phyloP scores from a whole-genome alignment of 2,888 invertebrate species.

The Limulus polyphemus region DNA sequence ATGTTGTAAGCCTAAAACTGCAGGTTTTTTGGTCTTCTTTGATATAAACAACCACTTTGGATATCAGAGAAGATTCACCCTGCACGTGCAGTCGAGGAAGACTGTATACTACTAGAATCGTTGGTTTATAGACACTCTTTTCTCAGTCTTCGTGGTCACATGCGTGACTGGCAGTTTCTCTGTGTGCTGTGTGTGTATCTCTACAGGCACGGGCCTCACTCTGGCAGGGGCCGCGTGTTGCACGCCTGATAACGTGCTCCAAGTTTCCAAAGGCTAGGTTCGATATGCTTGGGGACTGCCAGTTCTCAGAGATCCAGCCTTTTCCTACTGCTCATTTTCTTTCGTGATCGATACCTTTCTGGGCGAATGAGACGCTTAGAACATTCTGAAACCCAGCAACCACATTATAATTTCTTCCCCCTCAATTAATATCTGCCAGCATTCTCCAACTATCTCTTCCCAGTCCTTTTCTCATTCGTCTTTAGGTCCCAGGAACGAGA shows the following conservation, averaged over 20 bases:
- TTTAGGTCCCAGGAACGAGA: not conserved
- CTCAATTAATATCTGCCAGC: conserved; percentile 26
- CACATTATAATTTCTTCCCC: conserved; percentile 26
- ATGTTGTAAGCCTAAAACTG: too few species aligned
- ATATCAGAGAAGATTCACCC: too few species aligned
- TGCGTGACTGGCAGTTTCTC: too few species aligned
- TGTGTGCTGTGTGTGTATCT: too few species aligned
- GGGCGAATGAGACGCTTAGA: conserved; percentile 25
- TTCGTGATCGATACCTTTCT: conserved; percentile 21
- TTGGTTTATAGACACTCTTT: too few species aligned
- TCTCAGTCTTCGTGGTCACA: too few species aligned
- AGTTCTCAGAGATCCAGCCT: conserved; percentile 3
- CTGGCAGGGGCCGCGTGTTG: conserved; percentile 4
- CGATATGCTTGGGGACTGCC: conserved; percentile 1
- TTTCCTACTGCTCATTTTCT: conserved; percentile 22
- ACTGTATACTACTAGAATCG: too few species aligned
- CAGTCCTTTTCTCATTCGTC: not conserved
- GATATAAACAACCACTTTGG: too few species aligned
- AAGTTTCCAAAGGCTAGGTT: conserved; percentile 5
- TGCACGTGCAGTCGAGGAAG: too few species aligned
- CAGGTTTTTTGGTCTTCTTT: too few species aligned
- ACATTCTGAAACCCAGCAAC: conserved; percentile 20
- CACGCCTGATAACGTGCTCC: conserved; percentile 7
- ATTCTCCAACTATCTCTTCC: conserved; percentile 4
- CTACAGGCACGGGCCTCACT: not conserved